phyloP scores from a whole-genome alignment of 2,113 vertebrate genomes.

The Antidorcas marsupialis region DNA sequence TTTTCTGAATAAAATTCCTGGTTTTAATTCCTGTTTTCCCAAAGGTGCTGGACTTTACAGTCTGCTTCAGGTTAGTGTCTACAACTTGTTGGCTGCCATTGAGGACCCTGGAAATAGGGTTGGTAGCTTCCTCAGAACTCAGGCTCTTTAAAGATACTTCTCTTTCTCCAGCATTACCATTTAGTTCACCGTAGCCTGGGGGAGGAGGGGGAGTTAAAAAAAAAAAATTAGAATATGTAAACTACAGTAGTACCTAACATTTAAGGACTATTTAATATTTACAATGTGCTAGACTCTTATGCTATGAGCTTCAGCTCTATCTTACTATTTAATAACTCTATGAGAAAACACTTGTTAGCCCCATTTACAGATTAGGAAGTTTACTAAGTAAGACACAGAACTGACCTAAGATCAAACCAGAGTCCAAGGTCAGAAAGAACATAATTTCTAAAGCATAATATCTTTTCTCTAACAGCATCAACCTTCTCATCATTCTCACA shows the following conservation, averaged over 20 bases:
- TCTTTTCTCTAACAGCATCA: constrained; percentile 4
- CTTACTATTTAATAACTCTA: neutral
- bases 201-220: constrained; percentile 37
- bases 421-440: constrained; percentile 3
- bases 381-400: neutral
- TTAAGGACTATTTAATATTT: neutral
- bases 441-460: neutral
- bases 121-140: constrained; percentile 77
- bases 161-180: constrained; percentile 84
- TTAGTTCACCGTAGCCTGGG: constrained; percentile 84
- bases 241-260: neutral
- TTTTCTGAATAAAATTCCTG: constrained; percentile 89
- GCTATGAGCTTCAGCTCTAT: neutral
- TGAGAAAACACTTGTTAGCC: neutral
- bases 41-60: constrained; percentile 80
- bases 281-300: neutral
- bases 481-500: neutral
- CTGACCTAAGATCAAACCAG: neutral
- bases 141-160: constrained; percentile 80
- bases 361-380: constrained; percentile 12
- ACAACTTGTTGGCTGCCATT: constrained; percentile 84
- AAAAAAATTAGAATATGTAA: constrained; percentile 30
- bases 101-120: constrained; percentile 80
- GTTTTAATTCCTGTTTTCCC: constrained; percentile 89
- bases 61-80: constrained; percentile 80